These are phyloP conservation scores for Himalopsyche kuldschensis DNA, from an alignment of 2,888 invertebrate genomes.

Conservation along the genomic window DNA sequence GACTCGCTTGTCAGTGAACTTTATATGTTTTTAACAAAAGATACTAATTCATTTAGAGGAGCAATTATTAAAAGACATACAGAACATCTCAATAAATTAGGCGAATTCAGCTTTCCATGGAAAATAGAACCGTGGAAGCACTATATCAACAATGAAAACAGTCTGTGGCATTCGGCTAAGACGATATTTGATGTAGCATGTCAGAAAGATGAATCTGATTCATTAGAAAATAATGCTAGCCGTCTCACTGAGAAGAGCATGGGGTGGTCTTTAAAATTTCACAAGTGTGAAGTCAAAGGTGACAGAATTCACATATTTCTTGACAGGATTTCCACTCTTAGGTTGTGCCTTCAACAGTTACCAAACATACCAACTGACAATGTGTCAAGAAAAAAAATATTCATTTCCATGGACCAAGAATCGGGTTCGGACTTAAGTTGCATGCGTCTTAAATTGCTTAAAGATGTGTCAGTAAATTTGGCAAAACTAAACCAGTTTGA, in stretches of 20 bases:
- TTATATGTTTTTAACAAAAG: neutral
- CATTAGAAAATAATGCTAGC: constrained; percentile 42
- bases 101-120: constrained; percentile 68
- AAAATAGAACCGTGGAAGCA: constrained; percentile 62
- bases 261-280: constrained; percentile 55
- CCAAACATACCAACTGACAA: neutral
- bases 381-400: constrained; percentile 31
- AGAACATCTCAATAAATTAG: constrained; percentile 58
- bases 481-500: constrained; percentile 38
- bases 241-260: constrained; percentile 51
- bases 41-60: constrained; percentile 5
- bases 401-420: constrained; percentile 43
- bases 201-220: neutral
- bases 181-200: constrained; percentile 26
- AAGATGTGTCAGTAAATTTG: constrained; percentile 47
- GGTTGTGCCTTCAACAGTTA: constrained; percentile 28
- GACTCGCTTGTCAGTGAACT: neutral
- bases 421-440: constrained; percentile 46
- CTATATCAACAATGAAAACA: constrained; percentile 42
- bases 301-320: constrained; percentile 59
- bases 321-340: constrained; percentile 48
- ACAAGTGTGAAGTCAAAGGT: constrained; percentile 49
- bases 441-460: constrained; percentile 48
- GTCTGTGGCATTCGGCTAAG: constrained; percentile 41
- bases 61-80: constrained; percentile 61